Evolutionary conservation across 2,113 vertebrate genomes (phyloP), one percentile per base, ranked within the genome.

Genomic region (Lonchura striata): DNA sequence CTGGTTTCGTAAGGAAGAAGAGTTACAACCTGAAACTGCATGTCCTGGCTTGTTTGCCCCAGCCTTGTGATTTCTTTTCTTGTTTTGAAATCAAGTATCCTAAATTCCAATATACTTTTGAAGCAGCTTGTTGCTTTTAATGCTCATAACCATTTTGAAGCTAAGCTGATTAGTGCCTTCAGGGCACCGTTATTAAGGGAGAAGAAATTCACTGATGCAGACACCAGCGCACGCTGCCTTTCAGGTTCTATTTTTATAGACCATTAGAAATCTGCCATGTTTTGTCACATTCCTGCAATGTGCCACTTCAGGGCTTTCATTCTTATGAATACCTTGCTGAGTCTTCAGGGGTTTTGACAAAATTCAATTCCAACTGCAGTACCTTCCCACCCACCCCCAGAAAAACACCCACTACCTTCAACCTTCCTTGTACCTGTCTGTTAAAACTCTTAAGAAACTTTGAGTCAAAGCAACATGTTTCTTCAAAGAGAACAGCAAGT

Each of bases 91-190:
- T 8, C 31, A 7, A 88, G 60, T 44, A 71, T 78, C 80, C 72
- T 56, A 89, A 86, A 82, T 60, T 84, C 82, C 86, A 59, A 68
- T 56, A 30, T 5, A 30, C n/a, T 78, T 86, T 28, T 56, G 60
- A 79, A 94, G 80, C 53, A 88, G 68, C 42, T 61, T 92, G 41
- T 72, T 92, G 90, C 66, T 63, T 93, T 94, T 86, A 90, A 81
- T 33, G 76, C 66, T 77, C 64, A 22, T 1, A 8, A 57, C 50
- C 33, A 35, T 66, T 80, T 33, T 30, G 86, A 74, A 88, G 77
- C 18, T 18, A 53, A 88, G 49, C 61, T 33, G 66, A 80, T 52
- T 3, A 23, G 89, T 42, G 61, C 68, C 91, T 80, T 74, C 50
- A 66, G 54, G 88, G 94, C 71, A 65, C 33, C 0, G 0, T 54